Percentiles rank a stretch among this genome's conserved stretches.
Conservation (phyloP, 2,113 vertebrate species). For the Nesoenas mayeri region DNA sequence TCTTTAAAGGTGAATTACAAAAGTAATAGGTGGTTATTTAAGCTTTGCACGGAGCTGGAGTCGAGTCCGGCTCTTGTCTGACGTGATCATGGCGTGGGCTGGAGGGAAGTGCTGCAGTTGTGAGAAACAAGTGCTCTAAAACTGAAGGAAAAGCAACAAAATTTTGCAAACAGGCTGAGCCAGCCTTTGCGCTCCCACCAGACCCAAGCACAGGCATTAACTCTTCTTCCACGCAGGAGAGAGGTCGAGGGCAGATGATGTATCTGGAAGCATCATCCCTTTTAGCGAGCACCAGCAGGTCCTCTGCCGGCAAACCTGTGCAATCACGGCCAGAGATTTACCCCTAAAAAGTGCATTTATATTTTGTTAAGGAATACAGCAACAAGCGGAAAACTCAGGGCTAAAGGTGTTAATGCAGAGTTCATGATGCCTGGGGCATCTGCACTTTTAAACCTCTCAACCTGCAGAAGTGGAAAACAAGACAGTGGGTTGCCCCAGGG, state of each 20-base stretch:
- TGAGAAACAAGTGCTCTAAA: neutral
- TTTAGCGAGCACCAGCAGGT: neutral
- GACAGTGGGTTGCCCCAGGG: neutral
- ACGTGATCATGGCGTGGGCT: accelerated
- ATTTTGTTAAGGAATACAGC: neutral
- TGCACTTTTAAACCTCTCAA: neutral
- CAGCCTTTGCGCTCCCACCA: neutral
- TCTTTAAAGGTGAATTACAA: neutral
- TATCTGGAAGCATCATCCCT: neutral
- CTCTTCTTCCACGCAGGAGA: too few relatives aligned
- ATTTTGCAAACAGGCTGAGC: neutral
- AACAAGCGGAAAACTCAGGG: neutral
- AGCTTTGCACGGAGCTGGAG: neutral
- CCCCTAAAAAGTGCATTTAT: neutral
- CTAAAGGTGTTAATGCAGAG: neutral
- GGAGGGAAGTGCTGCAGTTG: neutral
- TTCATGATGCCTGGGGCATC: neutral
- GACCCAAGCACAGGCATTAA: neutral
- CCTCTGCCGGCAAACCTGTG: neutral
- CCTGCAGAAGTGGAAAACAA: neutral
- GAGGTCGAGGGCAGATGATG: accelerated
- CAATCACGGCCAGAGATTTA: neutral
- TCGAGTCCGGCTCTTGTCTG: neutral
- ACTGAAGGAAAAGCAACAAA: neutral
- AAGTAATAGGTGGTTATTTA: neutral